These are phyloP conservation scores for Cardiocondyla obscurior DNA, from an alignment of 1,140 invertebrate genomes.

Conservation along the genomic window DNA sequence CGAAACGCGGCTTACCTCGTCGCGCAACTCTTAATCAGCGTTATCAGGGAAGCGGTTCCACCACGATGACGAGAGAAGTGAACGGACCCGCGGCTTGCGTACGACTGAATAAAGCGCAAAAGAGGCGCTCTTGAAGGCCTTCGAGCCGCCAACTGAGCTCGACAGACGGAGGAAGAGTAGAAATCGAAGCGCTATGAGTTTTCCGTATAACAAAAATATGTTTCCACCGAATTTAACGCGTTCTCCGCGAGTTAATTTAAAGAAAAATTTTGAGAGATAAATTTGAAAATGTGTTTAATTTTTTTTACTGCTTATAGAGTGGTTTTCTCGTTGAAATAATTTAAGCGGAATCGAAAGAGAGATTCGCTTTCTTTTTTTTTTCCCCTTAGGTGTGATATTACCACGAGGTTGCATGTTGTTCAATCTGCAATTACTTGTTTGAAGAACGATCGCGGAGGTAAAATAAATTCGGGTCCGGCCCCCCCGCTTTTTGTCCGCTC, in stretches of 20 bases:
- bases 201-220: too few species aligned
- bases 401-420: slow-evolving; percentile 4
- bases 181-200: background rate
- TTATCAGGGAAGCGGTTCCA: slow-evolving; percentile 40
- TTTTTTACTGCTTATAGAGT: too few species aligned
- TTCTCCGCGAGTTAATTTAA: background rate
- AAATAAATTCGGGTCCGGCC: slow-evolving; percentile 58
- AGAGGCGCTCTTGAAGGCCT: slow-evolving; percentile 33
- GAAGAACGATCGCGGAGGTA: slow-evolving; percentile 49
- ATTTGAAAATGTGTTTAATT: too few species aligned
- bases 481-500: background rate
- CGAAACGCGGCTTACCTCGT: slow-evolving; percentile 62
- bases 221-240: background rate
- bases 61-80: slow-evolving; percentile 57
- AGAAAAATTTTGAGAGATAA: too few species aligned
- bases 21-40: slow-evolving; percentile 63
- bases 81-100: slow-evolving; percentile 63
- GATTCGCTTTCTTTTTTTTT: too few species aligned
- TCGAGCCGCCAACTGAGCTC: slow-evolving; percentile 50
- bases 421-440: slow-evolving; percentile 51
- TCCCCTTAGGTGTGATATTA: slow-evolving; percentile 10
- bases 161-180: slow-evolving; percentile 11
- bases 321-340: too few species aligned
- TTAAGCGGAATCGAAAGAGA: too few species aligned
- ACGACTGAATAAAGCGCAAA: slow-evolving; percentile 68